Evolutionary conservation across 92 coral and sea anemone species (phyloP).

Genomic region (Hydrozoanthus gracilis): DNA sequence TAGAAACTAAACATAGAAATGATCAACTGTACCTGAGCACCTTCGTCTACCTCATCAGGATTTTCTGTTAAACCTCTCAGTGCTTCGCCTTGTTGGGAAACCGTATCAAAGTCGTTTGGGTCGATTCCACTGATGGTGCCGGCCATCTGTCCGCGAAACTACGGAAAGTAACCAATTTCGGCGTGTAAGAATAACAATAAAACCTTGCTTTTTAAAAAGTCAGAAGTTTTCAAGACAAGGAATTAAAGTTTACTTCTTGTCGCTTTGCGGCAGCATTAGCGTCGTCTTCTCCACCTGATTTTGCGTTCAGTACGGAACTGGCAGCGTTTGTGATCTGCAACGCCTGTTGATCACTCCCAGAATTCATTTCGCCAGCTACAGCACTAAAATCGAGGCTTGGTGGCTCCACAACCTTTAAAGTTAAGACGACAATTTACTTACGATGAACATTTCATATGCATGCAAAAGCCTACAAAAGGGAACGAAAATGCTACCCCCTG

Average conservation of each 20-base stretch:
- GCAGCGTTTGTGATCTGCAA: slow-evolving; percentile 80
- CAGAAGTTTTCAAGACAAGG: too few species aligned
- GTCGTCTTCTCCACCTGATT: slow-evolving; percentile 68
- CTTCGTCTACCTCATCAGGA: slow-evolving; percentile 82
- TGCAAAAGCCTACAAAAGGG: too few species aligned
- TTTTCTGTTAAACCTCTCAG: slow-evolving; percentile 74
- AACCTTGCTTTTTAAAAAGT: background rate
- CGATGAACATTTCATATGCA: background rate
- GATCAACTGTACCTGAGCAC: slow-evolving; percentile 77
- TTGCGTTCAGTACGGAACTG: slow-evolving; percentile 83
- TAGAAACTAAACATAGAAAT: background rate
- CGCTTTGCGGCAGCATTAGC: slow-evolving; percentile 58
- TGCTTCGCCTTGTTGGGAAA: slow-evolving; percentile 84
- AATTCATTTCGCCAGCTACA: slow-evolving; percentile 71
- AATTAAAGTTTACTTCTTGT: slow-evolving; percentile 56
- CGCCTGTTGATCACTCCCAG: slow-evolving; percentile 83
- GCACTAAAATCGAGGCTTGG: slow-evolving; percentile 62
- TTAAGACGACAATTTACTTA: background rate
- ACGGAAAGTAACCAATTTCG: background rate
- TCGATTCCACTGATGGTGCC: slow-evolving; percentile 69
- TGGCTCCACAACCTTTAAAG: slow-evolving; percentile 78
- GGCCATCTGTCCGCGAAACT: slow-evolving; percentile 92
- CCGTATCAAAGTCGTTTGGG: slow-evolving; percentile 79
- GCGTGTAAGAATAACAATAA: background rate
- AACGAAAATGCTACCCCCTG: too few species aligned